These are phyloP conservation scores for Delia radicum DNA, from an alignment of 1,140 invertebrate genomes.

Conservation along the genomic window DNA sequence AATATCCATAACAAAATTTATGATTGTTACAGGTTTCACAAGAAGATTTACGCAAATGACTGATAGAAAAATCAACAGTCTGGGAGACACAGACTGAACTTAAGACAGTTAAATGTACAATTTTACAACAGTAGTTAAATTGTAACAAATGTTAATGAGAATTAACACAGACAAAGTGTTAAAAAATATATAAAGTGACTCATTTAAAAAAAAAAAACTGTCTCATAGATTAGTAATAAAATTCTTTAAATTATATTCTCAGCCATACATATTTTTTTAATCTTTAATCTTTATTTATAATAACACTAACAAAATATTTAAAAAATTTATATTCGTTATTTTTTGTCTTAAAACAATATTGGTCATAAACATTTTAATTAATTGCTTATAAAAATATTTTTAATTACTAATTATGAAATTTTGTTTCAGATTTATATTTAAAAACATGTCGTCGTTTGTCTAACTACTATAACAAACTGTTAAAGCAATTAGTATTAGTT, in stretches of 20 bases:
- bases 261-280: too few species aligned
- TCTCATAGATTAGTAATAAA: too few species aligned
- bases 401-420: neutral
- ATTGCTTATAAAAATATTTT: neutral
- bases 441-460: neutral
- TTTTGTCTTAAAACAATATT: neutral
- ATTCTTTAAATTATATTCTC: too few species aligned
- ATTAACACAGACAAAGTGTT: slow-evolving; percentile 1
- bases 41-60: neutral
- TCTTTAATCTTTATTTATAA: too few species aligned
- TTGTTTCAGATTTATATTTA: neutral
- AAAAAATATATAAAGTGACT: neutral
- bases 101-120: neutral
- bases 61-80: neutral
- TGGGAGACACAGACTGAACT: neutral
- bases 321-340: too few species aligned
- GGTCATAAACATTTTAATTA: neutral
- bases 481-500: slow-evolving; percentile 13
- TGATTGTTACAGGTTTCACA: neutral
- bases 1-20: too few species aligned
- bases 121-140: neutral
- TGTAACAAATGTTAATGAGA: neutral
- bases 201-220: neutral
- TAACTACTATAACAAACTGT: slow-evolving; percentile 3
- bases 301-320: too few species aligned